These are phyloP conservation scores for Nemotelus pantherinus DNA, from an alignment of 2,888 invertebrate genomes.

Conservation along the genomic window DNA sequence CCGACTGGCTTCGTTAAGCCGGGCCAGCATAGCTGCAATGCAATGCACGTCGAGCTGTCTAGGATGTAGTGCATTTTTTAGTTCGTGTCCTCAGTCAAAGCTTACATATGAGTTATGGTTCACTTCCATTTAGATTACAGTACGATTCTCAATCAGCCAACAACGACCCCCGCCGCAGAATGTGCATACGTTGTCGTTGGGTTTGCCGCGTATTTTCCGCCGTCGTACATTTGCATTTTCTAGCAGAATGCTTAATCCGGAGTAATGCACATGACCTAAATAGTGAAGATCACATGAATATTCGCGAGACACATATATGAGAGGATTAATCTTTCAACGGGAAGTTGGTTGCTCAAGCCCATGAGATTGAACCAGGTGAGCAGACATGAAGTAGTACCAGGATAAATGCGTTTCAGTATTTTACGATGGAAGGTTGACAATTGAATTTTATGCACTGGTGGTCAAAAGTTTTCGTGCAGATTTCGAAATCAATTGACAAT, in stretches of 20 bases:
- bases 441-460: too few species aligned
- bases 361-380: too few species aligned
- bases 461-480: too few species aligned
- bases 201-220: constrained; percentile 9
- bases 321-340: constrained; percentile 43
- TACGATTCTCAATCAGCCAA: constrained; percentile 30
- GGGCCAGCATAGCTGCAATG: neutral
- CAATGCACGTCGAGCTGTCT: neutral
- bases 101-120: constrained; percentile 37
- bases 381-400: too few species aligned
- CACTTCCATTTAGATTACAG: constrained; percentile 39
- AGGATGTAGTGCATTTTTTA: constrained; percentile 11
- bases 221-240: constrained; percentile 3
- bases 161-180: neutral
- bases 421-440: too few species aligned
- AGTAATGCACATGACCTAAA: constrained; percentile 47
- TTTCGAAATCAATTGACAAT: too few species aligned
- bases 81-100: neutral
- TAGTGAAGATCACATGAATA: constrained; percentile 41
- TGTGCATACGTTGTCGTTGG: neutral
- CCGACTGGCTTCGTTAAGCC: neutral
- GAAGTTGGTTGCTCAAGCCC: neutral
- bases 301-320: constrained; percentile 38
- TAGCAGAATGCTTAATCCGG: constrained; percentile 43
- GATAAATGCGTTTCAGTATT: too few species aligned